Percentiles rank a stretch among this genome's conserved stretches.
Evolutionary conservation across 2,797 vertebrate genomes (phyloP).

Genomic region (Ciconia nigra): DNA sequence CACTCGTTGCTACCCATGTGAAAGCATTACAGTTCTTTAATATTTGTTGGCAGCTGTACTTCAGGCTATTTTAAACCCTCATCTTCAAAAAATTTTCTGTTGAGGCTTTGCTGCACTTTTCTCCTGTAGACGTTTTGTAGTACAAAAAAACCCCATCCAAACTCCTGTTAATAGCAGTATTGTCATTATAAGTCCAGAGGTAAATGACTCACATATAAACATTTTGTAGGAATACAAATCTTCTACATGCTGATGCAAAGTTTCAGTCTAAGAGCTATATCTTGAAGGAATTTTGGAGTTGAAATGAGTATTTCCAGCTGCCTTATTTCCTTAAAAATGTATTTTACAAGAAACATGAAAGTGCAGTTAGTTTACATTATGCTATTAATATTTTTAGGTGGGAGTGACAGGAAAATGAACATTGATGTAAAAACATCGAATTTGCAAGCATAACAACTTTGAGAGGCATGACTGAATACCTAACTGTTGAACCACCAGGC

Average conservation of each 20-base stretch:
- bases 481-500: accelerated
- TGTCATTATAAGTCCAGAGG: background rate
- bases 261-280: background rate
- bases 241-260: background rate
- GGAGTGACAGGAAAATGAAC: background rate
- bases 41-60: background rate
- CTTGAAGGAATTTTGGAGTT: background rate
- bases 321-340: background rate
- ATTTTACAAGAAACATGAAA: background rate
- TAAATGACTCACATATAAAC: background rate
- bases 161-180: background rate
- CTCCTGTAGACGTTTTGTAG: background rate
- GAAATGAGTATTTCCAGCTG: background rate
- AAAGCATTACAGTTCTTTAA: background rate
- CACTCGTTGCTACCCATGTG: background rate
- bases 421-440: background rate
- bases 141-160: background rate
- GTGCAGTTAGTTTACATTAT: background rate
- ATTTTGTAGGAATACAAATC: background rate
- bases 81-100: background rate
- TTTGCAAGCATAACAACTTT: no score
- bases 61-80: background rate
- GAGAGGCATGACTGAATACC: background rate
- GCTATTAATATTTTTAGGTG: background rate
- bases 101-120: background rate